Percentiles rank a stretch among this genome's conserved stretches.
phyloP scores from a whole-genome alignment of 2,797 vertebrate species.

The Limnodromus scolopaceus region DNA sequence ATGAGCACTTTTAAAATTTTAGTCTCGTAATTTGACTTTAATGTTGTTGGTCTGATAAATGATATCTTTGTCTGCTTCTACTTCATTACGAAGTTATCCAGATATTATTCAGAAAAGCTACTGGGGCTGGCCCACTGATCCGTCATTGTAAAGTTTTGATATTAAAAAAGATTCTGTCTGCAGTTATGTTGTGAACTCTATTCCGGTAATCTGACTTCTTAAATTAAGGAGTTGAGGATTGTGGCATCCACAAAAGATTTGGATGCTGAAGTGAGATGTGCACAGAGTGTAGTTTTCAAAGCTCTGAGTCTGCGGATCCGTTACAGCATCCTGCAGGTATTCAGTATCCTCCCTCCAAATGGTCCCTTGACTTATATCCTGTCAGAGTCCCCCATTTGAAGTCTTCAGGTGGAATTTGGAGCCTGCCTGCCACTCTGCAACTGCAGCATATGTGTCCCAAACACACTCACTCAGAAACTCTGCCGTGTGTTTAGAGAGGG shows the following conservation, averaged over 20 bases:
- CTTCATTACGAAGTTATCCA: not conserved
- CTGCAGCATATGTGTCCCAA: accelerated
- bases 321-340: not conserved
- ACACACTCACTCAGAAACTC: accelerated
- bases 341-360: not conserved
- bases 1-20: not conserved
- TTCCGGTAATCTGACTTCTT: not conserved
- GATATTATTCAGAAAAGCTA: not conserved
- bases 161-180: not conserved
- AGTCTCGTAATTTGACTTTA: not conserved
- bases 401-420: not conserved
- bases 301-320: not conserved
- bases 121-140: not conserved
- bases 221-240: not conserved
- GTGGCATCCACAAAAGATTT: not conserved
- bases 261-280: not conserved
- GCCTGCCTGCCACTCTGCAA: not conserved
- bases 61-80: not conserved
- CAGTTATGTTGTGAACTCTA: not conserved
- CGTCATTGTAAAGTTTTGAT: not conserved
- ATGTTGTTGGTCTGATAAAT: not conserved
- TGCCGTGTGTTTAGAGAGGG: not conserved
- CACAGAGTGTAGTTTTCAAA: not conserved
- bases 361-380: not conserved
- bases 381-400: not conserved